phyloP scores from a whole-genome alignment of 2,888 invertebrate genomes.

The Volucella bombylans region DNA sequence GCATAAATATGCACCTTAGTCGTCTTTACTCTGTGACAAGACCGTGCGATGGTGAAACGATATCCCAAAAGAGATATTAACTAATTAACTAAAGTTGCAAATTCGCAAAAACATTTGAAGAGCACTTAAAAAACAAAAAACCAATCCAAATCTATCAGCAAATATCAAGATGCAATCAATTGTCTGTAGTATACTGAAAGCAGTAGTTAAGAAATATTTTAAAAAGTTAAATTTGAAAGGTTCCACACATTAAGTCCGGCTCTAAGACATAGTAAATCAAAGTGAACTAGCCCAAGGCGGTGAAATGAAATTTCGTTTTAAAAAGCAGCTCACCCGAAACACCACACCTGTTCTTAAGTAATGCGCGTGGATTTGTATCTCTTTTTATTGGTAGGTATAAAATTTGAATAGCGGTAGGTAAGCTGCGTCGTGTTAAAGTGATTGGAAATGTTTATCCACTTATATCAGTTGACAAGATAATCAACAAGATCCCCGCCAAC shows the following conservation, averaged over 20 bases:
- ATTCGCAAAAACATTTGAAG: constrained; percentile 22
- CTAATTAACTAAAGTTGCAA: background rate
- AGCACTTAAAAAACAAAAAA: constrained; percentile 1
- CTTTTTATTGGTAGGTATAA: constrained; percentile 6
- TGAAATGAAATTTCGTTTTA: constrained; percentile 36
- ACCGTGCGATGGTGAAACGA: too few species aligned
- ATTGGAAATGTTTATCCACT: background rate
- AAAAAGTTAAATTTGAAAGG: constrained; percentile 49
- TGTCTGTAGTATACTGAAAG: constrained; percentile 19
- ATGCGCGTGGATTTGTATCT: constrained; percentile 33
- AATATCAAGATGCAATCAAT: constrained; percentile 31
- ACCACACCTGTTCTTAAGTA: constrained; percentile 41
- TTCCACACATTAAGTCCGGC: constrained; percentile 38
- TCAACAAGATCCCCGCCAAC: too few species aligned
- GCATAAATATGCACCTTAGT: too few species aligned
- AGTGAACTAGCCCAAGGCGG: constrained; percentile 33
- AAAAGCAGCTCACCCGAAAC: constrained; percentile 9
- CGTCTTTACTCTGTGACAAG: too few species aligned
- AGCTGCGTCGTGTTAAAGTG: background rate
- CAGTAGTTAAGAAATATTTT: constrained; percentile 24
- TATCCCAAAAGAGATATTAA: too few species aligned
- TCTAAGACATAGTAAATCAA: constrained; percentile 7
- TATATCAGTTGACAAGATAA: background rate
- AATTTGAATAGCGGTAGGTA: constrained; percentile 42
- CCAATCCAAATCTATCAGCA: constrained; percentile 31